Percentiles rank a stretch among this genome's conserved stretches.
Conservation (phyloP, 2,888 invertebrate genomes). For the Caenorhabditis sp. region DNA sequence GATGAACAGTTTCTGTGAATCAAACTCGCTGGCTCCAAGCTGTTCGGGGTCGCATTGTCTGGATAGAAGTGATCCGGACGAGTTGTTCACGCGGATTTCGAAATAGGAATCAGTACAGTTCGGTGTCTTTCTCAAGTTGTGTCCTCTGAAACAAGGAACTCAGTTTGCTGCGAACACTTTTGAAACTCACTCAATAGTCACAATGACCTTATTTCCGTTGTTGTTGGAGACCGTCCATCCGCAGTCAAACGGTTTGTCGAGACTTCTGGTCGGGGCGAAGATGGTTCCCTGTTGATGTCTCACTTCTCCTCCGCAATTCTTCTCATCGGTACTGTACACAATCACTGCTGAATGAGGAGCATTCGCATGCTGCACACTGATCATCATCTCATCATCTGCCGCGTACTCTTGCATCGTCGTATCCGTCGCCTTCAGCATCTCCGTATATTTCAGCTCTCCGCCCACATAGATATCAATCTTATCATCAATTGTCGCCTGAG, state of each 20-base stretch:
- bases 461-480: constrained; percentile 45
- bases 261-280: constrained; percentile 16
- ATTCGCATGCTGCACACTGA: constrained; percentile 48
- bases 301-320: constrained; percentile 61
- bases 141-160: constrained; percentile 27
- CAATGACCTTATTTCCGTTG: constrained; percentile 32
- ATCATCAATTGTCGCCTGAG: constrained; percentile 36
- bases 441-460: constrained; percentile 46
- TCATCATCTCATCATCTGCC: constrained; percentile 34
- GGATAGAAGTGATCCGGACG: constrained; percentile 70
- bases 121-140: constrained; percentile 23
- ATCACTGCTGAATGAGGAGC: constrained; percentile 48
- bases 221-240: constrained; percentile 51
- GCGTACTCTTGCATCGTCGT: constrained; percentile 51
- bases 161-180: too few species aligned
- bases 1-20: constrained; percentile 63
- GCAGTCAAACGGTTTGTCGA: constrained; percentile 50
- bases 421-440: constrained; percentile 38
- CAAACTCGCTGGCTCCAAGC: constrained; percentile 25
- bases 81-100: constrained; percentile 75
- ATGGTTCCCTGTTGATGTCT: constrained; percentile 42
- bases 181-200: constrained; percentile 36
- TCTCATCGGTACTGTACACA: constrained; percentile 49
- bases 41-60: constrained; percentile 62
- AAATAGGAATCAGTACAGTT: constrained; percentile 76